Evolutionary conservation across 2,888 invertebrate species (phyloP).

Genomic region (Dendrolimus houi): DNA sequence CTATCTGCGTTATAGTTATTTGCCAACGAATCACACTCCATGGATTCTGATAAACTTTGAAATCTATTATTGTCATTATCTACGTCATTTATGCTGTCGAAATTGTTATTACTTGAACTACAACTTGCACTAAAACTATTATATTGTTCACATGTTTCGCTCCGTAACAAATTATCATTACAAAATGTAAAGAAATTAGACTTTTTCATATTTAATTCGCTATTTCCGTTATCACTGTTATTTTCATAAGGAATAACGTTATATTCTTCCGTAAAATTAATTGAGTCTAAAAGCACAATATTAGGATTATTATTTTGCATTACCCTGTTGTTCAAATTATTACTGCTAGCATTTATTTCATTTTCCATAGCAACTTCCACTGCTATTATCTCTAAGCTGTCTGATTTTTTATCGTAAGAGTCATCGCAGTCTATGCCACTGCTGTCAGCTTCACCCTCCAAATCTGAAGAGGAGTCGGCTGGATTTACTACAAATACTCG

Average conservation of each 20-base stretch:
- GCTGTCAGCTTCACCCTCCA: conserved; percentile 76
- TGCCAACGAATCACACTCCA: conserved; percentile 52
- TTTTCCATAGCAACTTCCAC: conserved; percentile 42
- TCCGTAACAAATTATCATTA: conserved; percentile 64
- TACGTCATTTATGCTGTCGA: conserved; percentile 41
- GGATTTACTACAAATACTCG: conserved; percentile 83
- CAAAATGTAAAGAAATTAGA: conserved; percentile 51
- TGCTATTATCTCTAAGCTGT: conserved; percentile 55
- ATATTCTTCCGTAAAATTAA: conserved; percentile 53
- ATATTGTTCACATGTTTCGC: conserved; percentile 60
- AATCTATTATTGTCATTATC: conserved; percentile 47
- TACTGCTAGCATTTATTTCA: conserved; percentile 28
- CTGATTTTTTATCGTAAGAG: conserved; percentile 73
- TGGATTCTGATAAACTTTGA: conserved; percentile 47
- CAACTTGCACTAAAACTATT: conserved; percentile 62
- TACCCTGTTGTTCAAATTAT: conserved; percentile 31
- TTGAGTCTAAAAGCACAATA: conserved; percentile 51
- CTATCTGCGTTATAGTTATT: conserved; percentile 38
- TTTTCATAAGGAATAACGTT: conserved; percentile 40
- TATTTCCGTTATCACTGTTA: conserved; percentile 36
- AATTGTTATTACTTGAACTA: conserved; percentile 44
- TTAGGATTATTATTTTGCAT: conserved; percentile 34
- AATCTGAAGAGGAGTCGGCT: conserved; percentile 76
- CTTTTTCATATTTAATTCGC: conserved; percentile 28
- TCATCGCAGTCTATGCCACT: conserved; percentile 80